Conservation (phyloP, 2,797 vertebrate species). For the Hozukius guyotensis region DNA sequence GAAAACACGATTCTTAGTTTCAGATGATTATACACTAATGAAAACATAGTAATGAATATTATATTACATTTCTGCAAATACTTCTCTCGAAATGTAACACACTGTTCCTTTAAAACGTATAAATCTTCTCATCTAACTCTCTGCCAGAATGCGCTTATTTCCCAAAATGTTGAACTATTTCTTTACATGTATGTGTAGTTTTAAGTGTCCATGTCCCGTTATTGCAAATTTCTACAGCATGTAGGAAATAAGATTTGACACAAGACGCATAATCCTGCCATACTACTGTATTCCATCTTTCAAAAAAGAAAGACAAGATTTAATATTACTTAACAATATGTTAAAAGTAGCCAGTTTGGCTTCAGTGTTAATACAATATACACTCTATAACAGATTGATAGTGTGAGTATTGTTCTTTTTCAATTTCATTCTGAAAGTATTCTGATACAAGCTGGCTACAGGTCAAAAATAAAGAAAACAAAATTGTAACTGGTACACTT, state of each 20-base stretch:
- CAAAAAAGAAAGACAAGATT: slow-evolving; percentile 99
- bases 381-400: slow-evolving; percentile 98
- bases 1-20: too few species aligned
- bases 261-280: slow-evolving; percentile 88
- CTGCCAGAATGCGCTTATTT: too few species aligned
- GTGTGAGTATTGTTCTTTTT: slow-evolving; percentile 94
- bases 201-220: slow-evolving; percentile 3
- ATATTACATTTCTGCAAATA: too few species aligned
- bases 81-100: too few species aligned
- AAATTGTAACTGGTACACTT: slow-evolving; percentile 93
- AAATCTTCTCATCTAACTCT: neutral
- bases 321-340: slow-evolving; percentile 99
- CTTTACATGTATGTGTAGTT: neutral
- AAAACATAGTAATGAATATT: too few species aligned
- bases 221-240: slow-evolving; percentile 3
- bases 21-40: too few species aligned
- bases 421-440: slow-evolving; percentile 91
- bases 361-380: slow-evolving; percentile 99
- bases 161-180: neutral
- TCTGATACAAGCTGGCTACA: slow-evolving; percentile 98
- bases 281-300: slow-evolving; percentile 99
- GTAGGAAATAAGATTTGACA: slow-evolving; percentile 76
- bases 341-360: slow-evolving; percentile 99
- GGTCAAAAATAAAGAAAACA: slow-evolving; percentile 86
- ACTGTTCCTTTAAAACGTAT: too few species aligned